Conservation (phyloP, 2,797 vertebrate genomes). For the Anas bernieri region DNA sequence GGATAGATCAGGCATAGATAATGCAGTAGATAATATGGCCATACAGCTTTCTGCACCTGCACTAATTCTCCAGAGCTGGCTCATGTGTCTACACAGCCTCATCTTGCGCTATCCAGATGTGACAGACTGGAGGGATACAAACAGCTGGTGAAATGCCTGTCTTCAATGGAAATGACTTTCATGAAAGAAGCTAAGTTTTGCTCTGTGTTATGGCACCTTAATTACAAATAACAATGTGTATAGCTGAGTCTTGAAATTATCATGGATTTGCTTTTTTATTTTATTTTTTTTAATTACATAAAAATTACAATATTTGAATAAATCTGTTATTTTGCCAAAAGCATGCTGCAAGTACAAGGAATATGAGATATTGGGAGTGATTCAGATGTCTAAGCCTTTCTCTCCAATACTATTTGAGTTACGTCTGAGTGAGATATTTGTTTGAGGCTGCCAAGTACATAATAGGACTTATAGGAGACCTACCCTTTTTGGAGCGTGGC, state of each 20-base stretch:
- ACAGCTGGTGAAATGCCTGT: not conserved
- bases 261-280: not conserved
- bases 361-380: not conserved
- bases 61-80: not conserved
- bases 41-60: not conserved
- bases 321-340: not conserved
- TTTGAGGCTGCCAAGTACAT: not conserved
- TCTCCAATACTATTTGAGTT: not conserved
- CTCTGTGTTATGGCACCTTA: not conserved
- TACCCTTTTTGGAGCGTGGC: accelerated
- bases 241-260: not conserved
- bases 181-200: not conserved
- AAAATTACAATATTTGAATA: not conserved
- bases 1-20: not conserved
- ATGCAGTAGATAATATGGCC: not conserved
- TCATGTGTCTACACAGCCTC: not conserved
- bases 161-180: not conserved
- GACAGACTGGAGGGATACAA: not conserved
- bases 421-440: not conserved
- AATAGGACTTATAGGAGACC: not conserved
- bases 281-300: not conserved
- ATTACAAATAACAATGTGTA: not conserved
- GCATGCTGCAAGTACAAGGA: accelerated
- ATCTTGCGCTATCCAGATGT: not conserved
- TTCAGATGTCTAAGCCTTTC: not conserved